Evolutionary conservation across 2,113 vertebrate genomes (phyloP).

Genomic region (Lepidothrix coronata): DNA sequence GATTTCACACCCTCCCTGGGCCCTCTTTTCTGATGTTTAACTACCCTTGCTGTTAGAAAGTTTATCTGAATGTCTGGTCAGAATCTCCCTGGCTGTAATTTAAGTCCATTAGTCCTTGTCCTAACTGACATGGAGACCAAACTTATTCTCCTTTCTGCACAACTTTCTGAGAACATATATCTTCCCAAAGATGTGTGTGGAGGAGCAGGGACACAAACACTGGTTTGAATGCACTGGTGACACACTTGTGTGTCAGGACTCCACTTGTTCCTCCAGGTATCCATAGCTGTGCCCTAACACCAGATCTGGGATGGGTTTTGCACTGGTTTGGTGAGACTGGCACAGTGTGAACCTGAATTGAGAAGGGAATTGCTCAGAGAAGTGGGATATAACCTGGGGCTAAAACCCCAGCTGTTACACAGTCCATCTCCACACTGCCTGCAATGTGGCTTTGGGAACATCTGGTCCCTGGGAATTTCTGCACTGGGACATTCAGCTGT

Average conservation of each 20-base stretch:
- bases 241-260: too few relatives aligned
- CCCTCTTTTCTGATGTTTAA: constrained; percentile 3
- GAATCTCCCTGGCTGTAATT: constrained; percentile 1
- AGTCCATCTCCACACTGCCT: rapidly evolving
- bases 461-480: neutral
- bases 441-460: neutral
- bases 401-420: neutral
- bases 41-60: neutral
- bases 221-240: rapidly evolving
- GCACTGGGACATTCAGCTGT: neutral
- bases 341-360: neutral
- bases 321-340: neutral
- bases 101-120: constrained; percentile 15
- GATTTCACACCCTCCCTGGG: neutral
- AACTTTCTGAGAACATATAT: neutral
- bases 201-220: neutral
- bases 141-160: neutral
- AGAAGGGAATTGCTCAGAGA: neutral
- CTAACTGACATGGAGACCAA: neutral
- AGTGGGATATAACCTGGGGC: too few relatives aligned
- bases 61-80: constrained; percentile 1
- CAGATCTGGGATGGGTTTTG: neutral
- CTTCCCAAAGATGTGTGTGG: neutral
- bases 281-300: rapidly evolving
- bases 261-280: neutral